A percentile compares a stretch with the other conserved stretches of the same genome.
Conservation (phyloP, 2,888 invertebrate species). For the Agrilus biguttatus region DNA sequence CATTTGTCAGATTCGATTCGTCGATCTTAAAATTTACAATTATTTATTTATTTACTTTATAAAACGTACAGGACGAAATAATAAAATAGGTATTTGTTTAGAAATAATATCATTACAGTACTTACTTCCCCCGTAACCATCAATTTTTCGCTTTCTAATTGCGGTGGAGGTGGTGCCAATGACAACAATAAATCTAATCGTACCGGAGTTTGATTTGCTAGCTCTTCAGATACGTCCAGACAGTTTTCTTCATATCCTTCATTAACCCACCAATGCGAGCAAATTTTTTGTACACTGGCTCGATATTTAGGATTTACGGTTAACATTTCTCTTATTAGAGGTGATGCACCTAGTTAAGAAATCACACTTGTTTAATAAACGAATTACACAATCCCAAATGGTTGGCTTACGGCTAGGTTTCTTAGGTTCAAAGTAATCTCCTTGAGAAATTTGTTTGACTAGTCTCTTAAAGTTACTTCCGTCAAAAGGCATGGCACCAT, state of each 20-base stretch:
- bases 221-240: slow-evolving; percentile 69
- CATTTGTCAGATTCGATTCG: slow-evolving; percentile 19
- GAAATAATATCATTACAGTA: slow-evolving; percentile 1
- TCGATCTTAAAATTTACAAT: slow-evolving; percentile 11
- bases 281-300: slow-evolving; percentile 87
- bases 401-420: slow-evolving; percentile 70
- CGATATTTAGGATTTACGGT: slow-evolving; percentile 81
- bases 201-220: slow-evolving; percentile 84
- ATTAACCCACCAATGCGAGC: slow-evolving; percentile 96
- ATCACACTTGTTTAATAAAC: not conserved
- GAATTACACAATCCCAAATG: not conserved
- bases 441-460: slow-evolving; percentile 92
- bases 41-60: no score
- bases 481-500: slow-evolving; percentile 99
- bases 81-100: no score
- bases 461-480: slow-evolving; percentile 95
- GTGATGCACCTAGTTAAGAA: slow-evolving; percentile 64
- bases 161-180: slow-evolving; percentile 66
- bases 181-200: slow-evolving; percentile 75
- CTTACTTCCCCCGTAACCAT: slow-evolving; percentile 45
- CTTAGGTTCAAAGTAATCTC: slow-evolving; percentile 94
- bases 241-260: slow-evolving; percentile 68
- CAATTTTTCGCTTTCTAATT: slow-evolving; percentile 56
- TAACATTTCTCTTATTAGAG: slow-evolving; percentile 86
- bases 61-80: no score